A percentile compares a stretch with the other conserved stretches of the same genome.
phyloP scores from a whole-genome alignment of 2,888 invertebrate genomes.

The Lutraria lutraria region DNA sequence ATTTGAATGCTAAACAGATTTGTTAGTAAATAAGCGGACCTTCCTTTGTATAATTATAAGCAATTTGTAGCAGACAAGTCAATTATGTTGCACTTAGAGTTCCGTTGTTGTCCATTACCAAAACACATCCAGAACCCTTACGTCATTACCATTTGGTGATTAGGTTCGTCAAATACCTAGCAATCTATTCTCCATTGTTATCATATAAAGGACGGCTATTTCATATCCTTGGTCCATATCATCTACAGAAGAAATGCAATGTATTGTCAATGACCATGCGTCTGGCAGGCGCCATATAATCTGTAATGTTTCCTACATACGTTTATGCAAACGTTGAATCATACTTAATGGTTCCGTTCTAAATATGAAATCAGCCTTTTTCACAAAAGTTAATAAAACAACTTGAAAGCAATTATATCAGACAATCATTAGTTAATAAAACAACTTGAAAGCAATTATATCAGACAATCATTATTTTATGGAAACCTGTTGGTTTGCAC shows the following conservation, averaged over 20 bases:
- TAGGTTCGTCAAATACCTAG: background rate
- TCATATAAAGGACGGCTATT: background rate
- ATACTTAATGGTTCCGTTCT: background rate
- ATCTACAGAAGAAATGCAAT: background rate
- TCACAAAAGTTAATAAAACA: background rate
- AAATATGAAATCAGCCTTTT: background rate
- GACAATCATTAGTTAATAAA: too few species aligned
- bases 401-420: background rate
- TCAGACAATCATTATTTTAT: too few species aligned
- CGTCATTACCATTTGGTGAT: background rate
- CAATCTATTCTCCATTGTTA: slow-evolving; percentile 3
- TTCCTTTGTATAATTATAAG: background rate
- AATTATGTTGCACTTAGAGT: background rate
- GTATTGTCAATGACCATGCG: background rate
- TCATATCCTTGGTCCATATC: background rate
- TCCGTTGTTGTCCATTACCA: background rate
- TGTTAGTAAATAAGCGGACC: background rate
- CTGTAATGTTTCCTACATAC: background rate
- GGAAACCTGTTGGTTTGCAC: too few species aligned
- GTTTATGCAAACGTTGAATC: background rate
- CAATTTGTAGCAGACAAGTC: background rate
- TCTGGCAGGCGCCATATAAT: background rate
- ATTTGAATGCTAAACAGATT: background rate
- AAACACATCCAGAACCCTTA: background rate
- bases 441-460: background rate